These are phyloP conservation scores for Pelusios castaneus DNA, from an alignment of 2,113 vertebrate genomes.

Conservation along the genomic window DNA sequence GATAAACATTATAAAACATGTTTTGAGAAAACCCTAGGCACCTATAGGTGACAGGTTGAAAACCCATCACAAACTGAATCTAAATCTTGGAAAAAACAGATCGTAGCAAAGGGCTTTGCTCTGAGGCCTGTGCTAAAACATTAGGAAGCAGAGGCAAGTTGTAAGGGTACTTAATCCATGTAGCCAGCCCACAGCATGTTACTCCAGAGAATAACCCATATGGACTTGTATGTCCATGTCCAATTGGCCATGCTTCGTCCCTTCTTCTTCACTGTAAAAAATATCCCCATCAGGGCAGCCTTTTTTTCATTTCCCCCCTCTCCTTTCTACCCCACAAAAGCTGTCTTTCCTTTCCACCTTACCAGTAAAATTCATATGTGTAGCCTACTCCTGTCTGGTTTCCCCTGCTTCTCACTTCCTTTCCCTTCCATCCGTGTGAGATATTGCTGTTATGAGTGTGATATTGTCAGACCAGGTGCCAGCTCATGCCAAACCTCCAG, in stretches of 20 bases:
- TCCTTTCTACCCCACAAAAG: conserved; percentile 28
- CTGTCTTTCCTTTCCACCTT: conserved; percentile 34
- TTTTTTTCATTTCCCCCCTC: neutral
- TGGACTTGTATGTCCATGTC: conserved; percentile 1
- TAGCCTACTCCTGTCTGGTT: neutral
- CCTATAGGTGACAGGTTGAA: neutral
- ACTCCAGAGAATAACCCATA: conserved; percentile 22
- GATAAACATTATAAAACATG: neutral
- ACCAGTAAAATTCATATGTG: conserved; percentile 34
- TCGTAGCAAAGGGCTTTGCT: neutral
- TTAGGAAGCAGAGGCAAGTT: neutral
- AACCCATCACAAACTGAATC: neutral
- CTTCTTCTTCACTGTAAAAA: conserved; percentile 44
- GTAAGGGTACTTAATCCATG: neutral
- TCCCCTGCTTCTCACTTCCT: conserved; percentile 12
- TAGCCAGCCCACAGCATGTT: neutral
- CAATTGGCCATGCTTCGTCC: neutral
- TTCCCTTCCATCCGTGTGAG: neutral
- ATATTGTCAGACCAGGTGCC: neutral
- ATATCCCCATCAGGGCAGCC: neutral
- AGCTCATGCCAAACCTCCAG: neutral
- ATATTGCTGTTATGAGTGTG: neutral
- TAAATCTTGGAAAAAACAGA: neutral
- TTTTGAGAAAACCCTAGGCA: neutral
- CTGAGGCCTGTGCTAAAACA: neutral